Conservation (phyloP, 2,888 invertebrate species). For the Lordiphosa fenestrarum region DNA sequence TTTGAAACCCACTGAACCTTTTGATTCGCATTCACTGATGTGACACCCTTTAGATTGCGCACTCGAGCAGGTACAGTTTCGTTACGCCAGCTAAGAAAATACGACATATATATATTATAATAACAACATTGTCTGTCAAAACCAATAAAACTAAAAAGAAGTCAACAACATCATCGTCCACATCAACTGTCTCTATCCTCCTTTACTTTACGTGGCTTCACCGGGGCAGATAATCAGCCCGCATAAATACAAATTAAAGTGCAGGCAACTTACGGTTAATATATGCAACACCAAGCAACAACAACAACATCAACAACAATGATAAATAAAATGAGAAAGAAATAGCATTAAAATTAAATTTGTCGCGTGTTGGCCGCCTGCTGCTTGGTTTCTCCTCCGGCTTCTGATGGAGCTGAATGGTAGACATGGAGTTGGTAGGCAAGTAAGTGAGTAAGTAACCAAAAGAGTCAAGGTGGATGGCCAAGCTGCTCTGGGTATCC, state of each 20-base stretch:
- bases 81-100: constrained; percentile 28
- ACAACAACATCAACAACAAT: constrained; percentile 25
- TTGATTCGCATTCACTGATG: constrained; percentile 1
- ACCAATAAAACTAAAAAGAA: constrained; percentile 48
- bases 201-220: constrained; percentile 23
- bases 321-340: constrained; percentile 52
- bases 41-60: constrained; percentile 36
- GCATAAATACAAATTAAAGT: constrained; percentile 71
- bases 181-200: constrained; percentile 23
- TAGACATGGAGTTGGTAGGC: not conserved
- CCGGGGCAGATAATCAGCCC: constrained; percentile 58
- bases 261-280: constrained; percentile 66
- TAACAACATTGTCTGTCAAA: constrained; percentile 38
- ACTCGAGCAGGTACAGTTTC: constrained; percentile 55
- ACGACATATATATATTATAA: constrained; percentile 8
- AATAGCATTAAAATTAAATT: constrained; percentile 66
- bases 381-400: constrained; percentile 36
- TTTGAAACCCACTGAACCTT: constrained; percentile 1
- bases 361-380: constrained; percentile 74
- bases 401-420: constrained; percentile 16
- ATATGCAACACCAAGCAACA: constrained; percentile 52
- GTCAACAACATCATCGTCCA: constrained; percentile 52
- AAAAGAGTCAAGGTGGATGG: constrained; percentile 28
- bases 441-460: constrained; percentile 16
- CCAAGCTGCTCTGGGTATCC: constrained; percentile 18